Evolutionary conservation across 2,888 invertebrate species (phyloP).

Genomic region (Tinea trinotella): DNA sequence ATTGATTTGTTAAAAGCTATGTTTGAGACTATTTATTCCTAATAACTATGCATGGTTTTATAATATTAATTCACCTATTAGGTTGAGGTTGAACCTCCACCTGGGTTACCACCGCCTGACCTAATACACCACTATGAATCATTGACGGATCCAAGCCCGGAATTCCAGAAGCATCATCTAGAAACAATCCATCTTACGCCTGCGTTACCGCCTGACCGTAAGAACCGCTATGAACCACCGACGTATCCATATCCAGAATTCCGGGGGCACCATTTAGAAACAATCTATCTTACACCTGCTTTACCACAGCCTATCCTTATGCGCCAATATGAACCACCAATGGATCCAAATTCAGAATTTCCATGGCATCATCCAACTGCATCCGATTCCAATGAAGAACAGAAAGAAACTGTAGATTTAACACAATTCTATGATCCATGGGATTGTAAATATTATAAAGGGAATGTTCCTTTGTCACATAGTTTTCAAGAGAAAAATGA

Average conservation of each 20-base stretch:
- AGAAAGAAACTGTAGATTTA: conserved; percentile 39
- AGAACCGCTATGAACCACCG: too few relatives aligned
- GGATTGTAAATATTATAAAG: too few relatives aligned
- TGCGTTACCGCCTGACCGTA: too few relatives aligned
- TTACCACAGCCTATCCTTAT: conserved; percentile 32
- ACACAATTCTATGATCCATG: too few relatives aligned
- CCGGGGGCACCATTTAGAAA: too few relatives aligned
- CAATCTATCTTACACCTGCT: too few relatives aligned
- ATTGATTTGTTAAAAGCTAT: neutral
- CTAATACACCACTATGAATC: conserved; percentile 48
- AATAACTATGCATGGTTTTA: conserved; percentile 56
- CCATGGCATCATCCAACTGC: conserved; percentile 66
- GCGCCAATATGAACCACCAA: conserved; percentile 44
- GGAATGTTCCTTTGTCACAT: too few relatives aligned
- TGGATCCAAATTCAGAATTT: conserved; percentile 58
- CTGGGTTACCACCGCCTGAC: conserved; percentile 26
- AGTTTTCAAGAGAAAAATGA: too few relatives aligned
- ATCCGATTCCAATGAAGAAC: conserved; percentile 28
- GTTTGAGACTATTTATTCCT: conserved; percentile 43
- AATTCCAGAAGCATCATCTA: conserved; percentile 64
- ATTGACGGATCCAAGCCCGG: conserved; percentile 49
- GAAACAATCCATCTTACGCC: too few relatives aligned
- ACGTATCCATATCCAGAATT: too few relatives aligned
- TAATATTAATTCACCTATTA: conserved; percentile 61
- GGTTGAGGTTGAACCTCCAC: conserved; percentile 46